Evolutionary conservation across 2,888 invertebrate genomes (phyloP), one percentile per base, ranked within the genome.

Genomic region (Aphidoletes aphidimyza): DNA sequence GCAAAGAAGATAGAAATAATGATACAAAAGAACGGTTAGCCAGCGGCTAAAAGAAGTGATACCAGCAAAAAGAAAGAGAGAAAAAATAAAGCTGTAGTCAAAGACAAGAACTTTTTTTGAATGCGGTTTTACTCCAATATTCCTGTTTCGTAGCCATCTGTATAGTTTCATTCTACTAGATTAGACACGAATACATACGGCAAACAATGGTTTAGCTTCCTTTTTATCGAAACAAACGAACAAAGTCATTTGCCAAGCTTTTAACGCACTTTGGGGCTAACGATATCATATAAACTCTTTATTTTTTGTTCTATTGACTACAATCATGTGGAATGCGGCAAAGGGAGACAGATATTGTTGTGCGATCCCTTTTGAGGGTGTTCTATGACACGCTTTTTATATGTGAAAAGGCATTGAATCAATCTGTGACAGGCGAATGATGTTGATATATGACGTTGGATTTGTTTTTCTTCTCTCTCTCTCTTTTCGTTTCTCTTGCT

Each of bases 261-360:
- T 69, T 69, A 69, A 69, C 69, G 69, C 34, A 69, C 17, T 69
- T 69, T 30, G 0, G n/a, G 34, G 17, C 26, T 69, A 69, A 69
- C 26, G 69, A 69, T 34, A 69, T 69, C 69, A 26, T 30, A 69
- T 69, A 69, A 69, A 69, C 34, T 69, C 69, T 69, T 69, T 34
- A 42, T 69, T 54, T 54, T 54, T 39, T 17, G 34, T 69, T 69
- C 30, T 11, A 69, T 30, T 69, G 26, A 42, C 6, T 42, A 14
- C 42, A 14, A 42, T 6, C 42, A 42, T 42, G 14, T 42, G 14
- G 14, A 9, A 42, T 9, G 42, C 42, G 14, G 8, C 42, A 6
- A n/a, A n/a, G n/a, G n/a, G n/a, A n/a, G n/a, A n/a, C 17, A 47
- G 2, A 19, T 11, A 47, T 47, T 47, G 47, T 17, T 47, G 17